These are phyloP conservation scores for Scortum barcoo DNA, from an alignment of 2,113 vertebrate genomes.

Conservation along the genomic window DNA sequence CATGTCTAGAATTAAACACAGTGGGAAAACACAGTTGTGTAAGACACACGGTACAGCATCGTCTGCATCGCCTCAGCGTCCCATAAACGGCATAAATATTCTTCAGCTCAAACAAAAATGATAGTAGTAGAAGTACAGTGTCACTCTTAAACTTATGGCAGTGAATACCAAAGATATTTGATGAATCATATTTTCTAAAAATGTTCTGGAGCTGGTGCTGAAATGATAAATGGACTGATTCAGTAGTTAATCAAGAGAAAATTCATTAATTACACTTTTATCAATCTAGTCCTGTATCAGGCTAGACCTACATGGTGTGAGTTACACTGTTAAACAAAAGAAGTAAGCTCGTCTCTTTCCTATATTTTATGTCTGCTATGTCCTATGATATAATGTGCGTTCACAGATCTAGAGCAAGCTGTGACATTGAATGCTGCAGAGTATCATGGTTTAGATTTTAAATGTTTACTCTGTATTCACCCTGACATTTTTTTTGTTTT, in stretches of 20 bases:
- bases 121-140: too few species aligned
- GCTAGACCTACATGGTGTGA: too few species aligned
- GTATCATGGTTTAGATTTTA: background rate
- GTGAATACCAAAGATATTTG: background rate
- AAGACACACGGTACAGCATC: too few species aligned
- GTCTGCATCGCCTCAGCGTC: background rate
- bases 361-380: background rate
- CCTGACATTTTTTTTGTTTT: conserved; percentile 26
- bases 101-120: background rate
- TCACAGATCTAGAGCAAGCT: background rate
- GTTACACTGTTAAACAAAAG: background rate
- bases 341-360: background rate
- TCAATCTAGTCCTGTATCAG: background rate
- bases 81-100: background rate
- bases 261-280: background rate
- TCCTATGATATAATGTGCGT: background rate
- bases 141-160: background rate
- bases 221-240: background rate
- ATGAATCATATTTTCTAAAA: background rate
- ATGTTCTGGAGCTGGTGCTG: background rate
- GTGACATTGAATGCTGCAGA: background rate
- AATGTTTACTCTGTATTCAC: background rate
- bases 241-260: background rate
- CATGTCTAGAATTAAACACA: too few species aligned
- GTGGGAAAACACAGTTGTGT: too few species aligned